Conservation (phyloP, 2,888 invertebrate species). For the Chalcosyrphus nemorum region DNA sequence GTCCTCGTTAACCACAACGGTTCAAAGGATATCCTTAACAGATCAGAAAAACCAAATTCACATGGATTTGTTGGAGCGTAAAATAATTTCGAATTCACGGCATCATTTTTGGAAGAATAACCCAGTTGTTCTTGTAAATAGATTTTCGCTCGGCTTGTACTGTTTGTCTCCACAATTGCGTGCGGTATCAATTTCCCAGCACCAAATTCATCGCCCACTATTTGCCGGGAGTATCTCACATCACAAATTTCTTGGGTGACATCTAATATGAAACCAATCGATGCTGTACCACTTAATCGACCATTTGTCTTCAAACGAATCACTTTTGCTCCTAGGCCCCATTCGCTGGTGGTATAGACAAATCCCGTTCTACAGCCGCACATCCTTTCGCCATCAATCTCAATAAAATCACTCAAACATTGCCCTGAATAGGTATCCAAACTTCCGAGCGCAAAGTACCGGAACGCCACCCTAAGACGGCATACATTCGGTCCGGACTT, state of each 20-base stretch:
- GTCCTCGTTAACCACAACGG: slow-evolving; percentile 79
- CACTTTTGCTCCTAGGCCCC: slow-evolving; percentile 81
- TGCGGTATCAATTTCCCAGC: slow-evolving; percentile 10
- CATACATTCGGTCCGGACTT: slow-evolving; percentile 83
- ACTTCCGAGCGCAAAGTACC: slow-evolving; percentile 83
- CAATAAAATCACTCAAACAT: slow-evolving; percentile 83
- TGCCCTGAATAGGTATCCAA: slow-evolving; percentile 24
- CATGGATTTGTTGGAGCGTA: slow-evolving; percentile 67
- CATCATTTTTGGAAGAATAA: slow-evolving; percentile 14
- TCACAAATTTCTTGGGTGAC: slow-evolving; percentile 84
- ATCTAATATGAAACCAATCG: slow-evolving; percentile 84
- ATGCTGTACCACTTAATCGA: slow-evolving; percentile 79
- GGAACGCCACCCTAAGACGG: slow-evolving; percentile 83
- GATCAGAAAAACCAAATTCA: slow-evolving; percentile 78
- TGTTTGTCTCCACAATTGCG: slow-evolving; percentile 62
- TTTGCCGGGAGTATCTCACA: slow-evolving; percentile 75
- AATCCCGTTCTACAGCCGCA: slow-evolving; percentile 84
- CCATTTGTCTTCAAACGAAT: slow-evolving; percentile 82
- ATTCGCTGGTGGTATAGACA: slow-evolving; percentile 76
- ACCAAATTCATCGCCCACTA: slow-evolving; percentile 39
- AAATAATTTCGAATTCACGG: slow-evolving; percentile 30
- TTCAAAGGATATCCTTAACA: slow-evolving; percentile 78
- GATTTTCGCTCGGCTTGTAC: slow-evolving; percentile 19
- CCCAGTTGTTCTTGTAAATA: slow-evolving; percentile 36
- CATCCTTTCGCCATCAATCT: slow-evolving; percentile 84